Evolutionary conservation across 2,113 vertebrate species (phyloP).

Genomic region (Rafetus swinhoei): DNA sequence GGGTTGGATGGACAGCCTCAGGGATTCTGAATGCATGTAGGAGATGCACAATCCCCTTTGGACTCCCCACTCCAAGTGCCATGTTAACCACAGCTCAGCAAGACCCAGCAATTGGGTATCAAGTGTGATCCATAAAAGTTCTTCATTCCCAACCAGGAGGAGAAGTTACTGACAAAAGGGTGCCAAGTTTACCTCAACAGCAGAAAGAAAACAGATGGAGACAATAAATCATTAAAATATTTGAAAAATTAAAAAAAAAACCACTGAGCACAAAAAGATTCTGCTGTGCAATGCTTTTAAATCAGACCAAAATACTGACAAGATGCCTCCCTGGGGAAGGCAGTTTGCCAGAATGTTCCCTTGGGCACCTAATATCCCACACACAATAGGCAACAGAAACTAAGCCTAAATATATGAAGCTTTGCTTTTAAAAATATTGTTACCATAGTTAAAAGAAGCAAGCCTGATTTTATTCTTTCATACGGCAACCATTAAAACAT

Average conservation of each 20-base stretch:
- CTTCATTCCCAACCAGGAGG: neutral
- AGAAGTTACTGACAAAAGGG: neutral
- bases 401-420: constrained; percentile 21
- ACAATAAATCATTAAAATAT: constrained; percentile 28
- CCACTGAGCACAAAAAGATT: constrained; percentile 4
- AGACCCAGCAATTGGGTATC: neutral
- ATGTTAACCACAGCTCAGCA: neutral
- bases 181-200: neutral
- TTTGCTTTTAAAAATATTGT: constrained; percentile 49
- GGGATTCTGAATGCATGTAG: neutral
- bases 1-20: neutral
- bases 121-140: neutral
- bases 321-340: constrained; percentile 23
- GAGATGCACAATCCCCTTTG: neutral
- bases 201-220: constrained; percentile 13
- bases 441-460: constrained; percentile 27
- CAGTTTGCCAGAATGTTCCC: constrained; percentile 53
- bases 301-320: constrained; percentile 42
- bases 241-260: neutral
- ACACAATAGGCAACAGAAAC: constrained; percentile 26
- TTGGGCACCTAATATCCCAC: constrained; percentile 49
- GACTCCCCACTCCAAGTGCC: neutral
- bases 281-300: constrained; percentile 27
- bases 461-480: constrained; percentile 41
- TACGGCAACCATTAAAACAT: constrained; percentile 26